A percentile compares a stretch with the other conserved stretches of the same genome.
Conservation (phyloP, 1,140 invertebrate species). For the Calephelis virginiensis region DNA sequence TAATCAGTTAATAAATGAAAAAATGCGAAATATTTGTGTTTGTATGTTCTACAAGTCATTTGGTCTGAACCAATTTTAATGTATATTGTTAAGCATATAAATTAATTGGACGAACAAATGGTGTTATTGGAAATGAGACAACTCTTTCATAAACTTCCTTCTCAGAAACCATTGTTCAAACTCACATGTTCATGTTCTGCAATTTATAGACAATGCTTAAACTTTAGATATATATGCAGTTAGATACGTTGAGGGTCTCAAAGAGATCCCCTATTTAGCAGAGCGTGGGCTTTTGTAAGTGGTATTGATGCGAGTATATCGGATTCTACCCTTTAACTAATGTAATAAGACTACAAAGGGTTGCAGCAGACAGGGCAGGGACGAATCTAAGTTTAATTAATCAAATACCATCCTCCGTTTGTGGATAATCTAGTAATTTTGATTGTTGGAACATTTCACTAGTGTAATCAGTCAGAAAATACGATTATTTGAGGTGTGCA, state of each 20-base stretch:
- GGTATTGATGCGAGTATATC: conserved; percentile 61
- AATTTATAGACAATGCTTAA: conserved; percentile 3
- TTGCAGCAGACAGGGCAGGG: conserved; percentile 48
- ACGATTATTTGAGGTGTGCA: too few species aligned
- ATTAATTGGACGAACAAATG: too few species aligned
- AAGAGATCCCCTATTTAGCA: conserved; percentile 39
- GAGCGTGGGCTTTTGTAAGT: conserved; percentile 41
- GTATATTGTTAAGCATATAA: too few species aligned
- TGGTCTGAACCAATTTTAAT: too few species aligned
- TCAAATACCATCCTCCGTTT: background rate
- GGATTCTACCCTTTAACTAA: conserved; percentile 72
- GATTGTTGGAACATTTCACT: too few species aligned
- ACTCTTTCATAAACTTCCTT: background rate
- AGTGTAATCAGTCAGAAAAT: too few species aligned
- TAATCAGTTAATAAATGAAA: too few species aligned
- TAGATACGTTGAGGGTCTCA: conserved; percentile 32
- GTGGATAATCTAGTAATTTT: too few species aligned
- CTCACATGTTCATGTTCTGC: background rate
- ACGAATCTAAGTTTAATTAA: conserved; percentile 31
- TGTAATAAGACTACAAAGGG: conserved; percentile 75
- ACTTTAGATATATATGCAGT: conserved; percentile 5
- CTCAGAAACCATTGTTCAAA: background rate
- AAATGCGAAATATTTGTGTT: too few species aligned
- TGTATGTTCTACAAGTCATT: too few species aligned
- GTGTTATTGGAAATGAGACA: too few species aligned